phyloP scores from a whole-genome alignment of 2,888 invertebrate genomes.

The Eulithis testata region DNA sequence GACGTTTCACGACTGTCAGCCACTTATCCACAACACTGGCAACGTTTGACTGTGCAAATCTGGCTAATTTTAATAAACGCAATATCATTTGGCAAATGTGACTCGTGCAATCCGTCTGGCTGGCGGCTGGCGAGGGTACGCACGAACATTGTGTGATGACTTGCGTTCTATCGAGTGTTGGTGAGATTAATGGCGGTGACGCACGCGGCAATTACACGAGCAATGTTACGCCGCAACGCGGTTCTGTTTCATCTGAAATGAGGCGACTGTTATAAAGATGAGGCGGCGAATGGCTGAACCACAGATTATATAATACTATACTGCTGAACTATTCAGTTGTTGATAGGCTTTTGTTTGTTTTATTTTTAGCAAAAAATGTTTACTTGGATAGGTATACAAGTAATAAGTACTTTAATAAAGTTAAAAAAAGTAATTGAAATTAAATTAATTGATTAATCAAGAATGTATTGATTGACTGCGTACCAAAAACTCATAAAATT shows the following conservation, averaged over 20 bases:
- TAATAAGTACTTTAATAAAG: too few species aligned
- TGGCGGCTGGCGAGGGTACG: constrained; percentile 30
- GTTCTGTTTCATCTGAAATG: constrained; percentile 62
- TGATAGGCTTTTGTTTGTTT: neutral
- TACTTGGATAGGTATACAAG: too few species aligned
- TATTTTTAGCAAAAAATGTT: neutral
- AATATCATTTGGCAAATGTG: constrained; percentile 37
- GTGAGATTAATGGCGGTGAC: constrained; percentile 80
- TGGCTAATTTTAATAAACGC: constrained; percentile 34
- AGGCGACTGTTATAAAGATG: constrained; percentile 3
- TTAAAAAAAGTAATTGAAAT: too few species aligned
- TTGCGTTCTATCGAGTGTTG: constrained; percentile 81
- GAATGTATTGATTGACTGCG: neutral
- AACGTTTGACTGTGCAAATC: neutral
- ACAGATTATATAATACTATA: too few species aligned
- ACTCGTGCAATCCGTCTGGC: constrained; percentile 36
- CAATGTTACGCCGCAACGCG: constrained; percentile 70
- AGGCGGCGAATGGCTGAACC: constrained; percentile 2
- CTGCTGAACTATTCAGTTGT: neutral
- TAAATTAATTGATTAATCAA: too few species aligned
- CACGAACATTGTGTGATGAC: constrained; percentile 71
- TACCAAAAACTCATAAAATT: constrained; percentile 5
- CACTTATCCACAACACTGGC: neutral
- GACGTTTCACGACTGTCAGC: neutral
- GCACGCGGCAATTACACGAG: constrained; percentile 80